Base-by-base conservation (phyloP, 2,888 invertebrate genomes). In the Shargacucullia verbasci region DNA sequence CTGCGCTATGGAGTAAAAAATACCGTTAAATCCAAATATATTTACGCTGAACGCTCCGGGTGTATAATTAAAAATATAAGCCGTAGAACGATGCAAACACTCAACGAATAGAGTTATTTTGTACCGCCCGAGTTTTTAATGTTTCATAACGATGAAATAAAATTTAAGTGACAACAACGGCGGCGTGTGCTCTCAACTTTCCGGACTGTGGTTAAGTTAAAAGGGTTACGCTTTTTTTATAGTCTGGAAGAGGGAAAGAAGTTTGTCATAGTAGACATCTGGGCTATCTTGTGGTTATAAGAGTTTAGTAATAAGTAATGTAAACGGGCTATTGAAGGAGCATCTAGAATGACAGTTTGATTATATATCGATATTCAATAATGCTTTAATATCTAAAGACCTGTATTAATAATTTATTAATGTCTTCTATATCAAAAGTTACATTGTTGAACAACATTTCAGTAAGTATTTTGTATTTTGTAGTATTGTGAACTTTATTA, bases 81-180 rank as follows among this genome's bases (percentile, higher is more conserved):
- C 44, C 55, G 38, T 11, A 7, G 29, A 33, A 45, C 41, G 35
- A 31, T 53, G 40, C 40, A 47, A 47, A 62, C 70, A 64, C 43
- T 53, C 46, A 46, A 7, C 15, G 41, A 61, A 72, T 76, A 69
- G 53, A 68, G 69, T 71, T 68, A 64, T 75, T 73, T 57, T 47
- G 39, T 47, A 41, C 25, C 38, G 12, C 25, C 2, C 29, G 50
- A 62, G 40, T 50, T 60, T 63, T 60, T 60, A 59, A 68, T 60
- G 58, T 54, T 62, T 52, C 62, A 56, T 64, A 57, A 59, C 59
- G 38, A 66, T 55, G 39, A 41, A 68, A 58, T 75, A 62, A 73
- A 62, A 65, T 62, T 47, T 58, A 54, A 74, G 57, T 56, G 60
- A 73, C 50, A 64, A 52, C 45, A 55, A 40, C 46, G 41, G 25